A percentile compares a stretch with the other conserved stretches of the same genome.
phyloP scores from a whole-genome alignment of 2,888 invertebrate genomes.

The Agrotis segetum region DNA sequence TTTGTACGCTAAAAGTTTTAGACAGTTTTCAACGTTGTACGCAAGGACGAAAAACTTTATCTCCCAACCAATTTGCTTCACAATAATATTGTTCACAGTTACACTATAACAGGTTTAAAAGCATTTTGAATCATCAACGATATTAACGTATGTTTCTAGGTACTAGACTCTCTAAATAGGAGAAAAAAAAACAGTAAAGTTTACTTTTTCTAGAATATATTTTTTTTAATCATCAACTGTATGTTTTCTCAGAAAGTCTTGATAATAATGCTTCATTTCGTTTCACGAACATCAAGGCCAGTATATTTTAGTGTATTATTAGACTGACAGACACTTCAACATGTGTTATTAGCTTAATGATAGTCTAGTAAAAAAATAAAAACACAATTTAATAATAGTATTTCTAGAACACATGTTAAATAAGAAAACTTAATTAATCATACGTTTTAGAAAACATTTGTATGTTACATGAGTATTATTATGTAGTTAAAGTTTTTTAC shows the following conservation, averaged over 20 bases:
- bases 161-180: not conserved
- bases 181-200: not conserved
- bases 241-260: not conserved
- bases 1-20: not conserved
- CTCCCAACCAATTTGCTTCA: not conserved
- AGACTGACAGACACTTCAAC: slow-evolving; percentile 6
- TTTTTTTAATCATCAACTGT: not conserved
- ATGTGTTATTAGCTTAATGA: slow-evolving; percentile 4
- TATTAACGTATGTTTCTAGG: not conserved
- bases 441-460: not conserved
- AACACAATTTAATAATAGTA: not conserved
- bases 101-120: no score
- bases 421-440: not conserved
- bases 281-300: slow-evolving; percentile 10
- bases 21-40: not conserved
- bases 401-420: slow-evolving; percentile 11
- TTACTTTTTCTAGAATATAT: not conserved
- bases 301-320: not conserved
- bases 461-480: no score
- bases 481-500: no score
- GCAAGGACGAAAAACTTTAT: not conserved
- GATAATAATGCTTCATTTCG: not conserved
- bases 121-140: not conserved
- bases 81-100: not conserved
- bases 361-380: slow-evolving; percentile 3